These are phyloP conservation scores for Sebastes vulpes DNA, from an alignment of 2,797 vertebrate genomes.

Conservation along the genomic window DNA sequence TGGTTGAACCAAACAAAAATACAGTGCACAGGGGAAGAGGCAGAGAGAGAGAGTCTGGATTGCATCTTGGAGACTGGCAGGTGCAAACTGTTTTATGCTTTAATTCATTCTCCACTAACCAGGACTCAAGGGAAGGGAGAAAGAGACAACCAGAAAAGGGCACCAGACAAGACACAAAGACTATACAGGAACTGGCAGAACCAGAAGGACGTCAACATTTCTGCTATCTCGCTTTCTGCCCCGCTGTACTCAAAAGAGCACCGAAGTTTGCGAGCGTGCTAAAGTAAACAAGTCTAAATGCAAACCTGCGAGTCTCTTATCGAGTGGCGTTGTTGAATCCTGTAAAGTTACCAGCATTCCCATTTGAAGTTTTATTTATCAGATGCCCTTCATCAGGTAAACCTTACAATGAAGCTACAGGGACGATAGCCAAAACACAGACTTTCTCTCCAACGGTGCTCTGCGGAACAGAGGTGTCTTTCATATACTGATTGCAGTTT, in stretches of 20 bases:
- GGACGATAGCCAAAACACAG: background rate
- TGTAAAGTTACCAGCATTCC: background rate
- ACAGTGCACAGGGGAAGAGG: background rate
- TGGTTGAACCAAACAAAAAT: background rate
- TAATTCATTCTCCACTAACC: background rate
- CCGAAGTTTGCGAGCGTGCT: background rate
- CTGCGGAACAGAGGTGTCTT: slow-evolving; percentile 1
- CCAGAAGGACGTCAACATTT: background rate
- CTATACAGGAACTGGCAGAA: background rate
- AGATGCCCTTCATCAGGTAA: slow-evolving; percentile 25
- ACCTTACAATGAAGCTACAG: background rate
- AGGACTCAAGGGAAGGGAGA: background rate
- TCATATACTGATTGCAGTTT: slow-evolving; percentile 25
- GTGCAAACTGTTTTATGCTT: background rate
- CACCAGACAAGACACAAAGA: background rate
- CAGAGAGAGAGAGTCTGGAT: background rate
- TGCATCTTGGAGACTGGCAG: background rate
- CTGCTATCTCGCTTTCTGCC: background rate
- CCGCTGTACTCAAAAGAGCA: background rate
- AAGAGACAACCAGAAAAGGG: background rate
- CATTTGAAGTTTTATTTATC: slow-evolving; percentile 36
- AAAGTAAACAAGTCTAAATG: background rate
- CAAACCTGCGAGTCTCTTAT: background rate
- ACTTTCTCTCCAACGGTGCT: background rate
- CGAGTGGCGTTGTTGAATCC: background rate